Base-by-base conservation (phyloP, 1,140 invertebrate species). In the Tetranychus urticae region DNA sequence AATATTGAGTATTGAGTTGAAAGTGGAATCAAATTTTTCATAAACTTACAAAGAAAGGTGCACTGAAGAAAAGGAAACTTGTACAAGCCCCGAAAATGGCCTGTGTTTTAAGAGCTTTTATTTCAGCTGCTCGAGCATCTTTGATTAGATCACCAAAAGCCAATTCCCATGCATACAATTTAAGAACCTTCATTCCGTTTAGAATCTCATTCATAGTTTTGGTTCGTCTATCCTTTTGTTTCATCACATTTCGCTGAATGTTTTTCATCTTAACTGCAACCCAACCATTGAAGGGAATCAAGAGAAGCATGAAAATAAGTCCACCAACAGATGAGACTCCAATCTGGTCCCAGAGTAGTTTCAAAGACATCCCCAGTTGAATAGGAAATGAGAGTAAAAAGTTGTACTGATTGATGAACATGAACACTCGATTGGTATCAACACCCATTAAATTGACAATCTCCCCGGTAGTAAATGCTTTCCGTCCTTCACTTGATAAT, bases 261-360 rank as follows among this genome's bases (percentile, higher is more conserved):
- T 69, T 69, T 67, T 75, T 72, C 1, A 67, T 63, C 57, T 70
- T 70, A 60, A 68, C 69, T 7, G 72, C 72, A 36, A 76, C 67
- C 13, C 70, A 50, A 23, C 63, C 70, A 68, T 79, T 78, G 45
- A 78, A 39, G 8, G 76, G 76, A 12, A 77, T 67, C 48, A 77
- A 52, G 7, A 76, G 34, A 50, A 92, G 81, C 88, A 97, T 91
- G 6, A 96, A 84, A 56, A 82, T 83, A 35, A 97, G 73, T 50
- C 90, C 90, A 47, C 91, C 85, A 2, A 97, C 72, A 6, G 93
- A 87, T 33, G 71, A 62, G 14, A 61, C 59, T n/a, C 74, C 72
- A 5, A 79, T 62, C 34, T 70, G 67, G 14, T 69, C 59, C 65
- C 71, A 78, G 10, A 79, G 69, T 56, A 77, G 71, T 14, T 69